Base-by-base conservation (phyloP, 2,888 invertebrate genomes). In the Atethmia centrago region DNA sequence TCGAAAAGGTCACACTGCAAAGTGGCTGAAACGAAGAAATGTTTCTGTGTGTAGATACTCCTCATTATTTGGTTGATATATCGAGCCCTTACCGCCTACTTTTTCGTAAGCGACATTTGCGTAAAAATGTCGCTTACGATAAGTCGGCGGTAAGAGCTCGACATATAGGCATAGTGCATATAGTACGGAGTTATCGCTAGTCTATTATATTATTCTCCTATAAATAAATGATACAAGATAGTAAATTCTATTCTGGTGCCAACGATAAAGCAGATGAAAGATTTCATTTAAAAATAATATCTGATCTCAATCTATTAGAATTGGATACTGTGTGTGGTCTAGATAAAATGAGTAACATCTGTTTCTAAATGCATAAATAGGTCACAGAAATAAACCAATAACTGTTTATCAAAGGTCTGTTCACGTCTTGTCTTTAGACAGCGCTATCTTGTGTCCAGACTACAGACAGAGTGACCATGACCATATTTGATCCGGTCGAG, bases 301-400 rank as follows among this genome's bases (percentile, higher is more conserved):
- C 31, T 25, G 51, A 53, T 42, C 58, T 59, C 47, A n/a, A 59
- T 47, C 31, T 58, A 58, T 36, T 58, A 25, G 40, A 51, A 55
- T 31, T 63, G 5, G 12, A 72, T 36, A 40, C 47, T 51, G 49
- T 42, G 75, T 80, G 81, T 77, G 77, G 77, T 77, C 81, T 81
- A 77, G 77, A 66, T 76, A 65, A 14, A 75, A 81, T 21, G 49
- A 65, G 40, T 55, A 53, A 45, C 81, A 76, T 81, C 66, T 76
- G 81, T 61, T 76, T 49, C 36, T 59, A 66, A 61, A 75, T 59
- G 51, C 31, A 25, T 59, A 80, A 77, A 59, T 76, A 49, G 81
- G 66, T 76, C 61, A 66, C 14, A 45, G n/a, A 79, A 42, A 31
- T 47, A 47, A 42, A 59, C 51, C 21, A 49, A 42, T 61, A 16